Evolutionary conservation across 2,888 invertebrate species (phyloP).

Genomic region (Trachelus troglodyta): DNA sequence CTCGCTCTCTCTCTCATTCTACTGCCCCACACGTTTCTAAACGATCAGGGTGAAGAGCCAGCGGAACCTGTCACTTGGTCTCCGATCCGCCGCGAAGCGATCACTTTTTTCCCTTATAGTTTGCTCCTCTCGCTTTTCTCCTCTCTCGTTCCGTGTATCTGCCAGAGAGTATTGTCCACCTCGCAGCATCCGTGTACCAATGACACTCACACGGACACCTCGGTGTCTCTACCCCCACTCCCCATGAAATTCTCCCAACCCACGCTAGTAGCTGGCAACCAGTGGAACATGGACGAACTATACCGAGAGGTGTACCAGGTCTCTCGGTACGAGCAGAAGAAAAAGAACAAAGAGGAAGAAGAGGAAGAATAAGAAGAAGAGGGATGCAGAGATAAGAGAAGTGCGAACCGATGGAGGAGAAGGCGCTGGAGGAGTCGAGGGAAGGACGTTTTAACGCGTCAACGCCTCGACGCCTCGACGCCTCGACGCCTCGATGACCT

Average conservation of each 20-base stretch:
- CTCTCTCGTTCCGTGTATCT: not conserved
- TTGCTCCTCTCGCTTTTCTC: not conserved
- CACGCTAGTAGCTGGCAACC: not conserved
- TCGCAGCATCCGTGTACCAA: constrained; percentile 1
- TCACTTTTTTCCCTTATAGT: constrained; percentile 40
- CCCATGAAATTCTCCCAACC: not conserved
- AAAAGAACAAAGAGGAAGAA: not conserved
- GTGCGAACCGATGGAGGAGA: not conserved
- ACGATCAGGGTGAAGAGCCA: constrained; percentile 15
- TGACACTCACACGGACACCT: not conserved
- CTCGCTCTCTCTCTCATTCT: constrained; percentile 8
- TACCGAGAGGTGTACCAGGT: not conserved
- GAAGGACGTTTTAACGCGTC: constrained; percentile 39
- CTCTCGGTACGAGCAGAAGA: not conserved
- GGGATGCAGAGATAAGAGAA: not conserved
- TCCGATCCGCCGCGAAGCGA: constrained; percentile 34
- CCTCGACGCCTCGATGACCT: constrained; percentile 30
- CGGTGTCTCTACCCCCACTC: not conserved
- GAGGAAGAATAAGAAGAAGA: not conserved
- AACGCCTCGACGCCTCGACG: constrained; percentile 31
- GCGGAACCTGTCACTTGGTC: constrained; percentile 35
- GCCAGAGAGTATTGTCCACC: constrained; percentile 3
- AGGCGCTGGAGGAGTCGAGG: constrained; percentile 6
- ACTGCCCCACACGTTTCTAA: not conserved
- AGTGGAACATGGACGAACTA: not conserved